These are phyloP conservation scores for Phyllotreta cruciferae DNA, from an alignment of 2,888 invertebrate genomes.

Conservation along the genomic window DNA sequence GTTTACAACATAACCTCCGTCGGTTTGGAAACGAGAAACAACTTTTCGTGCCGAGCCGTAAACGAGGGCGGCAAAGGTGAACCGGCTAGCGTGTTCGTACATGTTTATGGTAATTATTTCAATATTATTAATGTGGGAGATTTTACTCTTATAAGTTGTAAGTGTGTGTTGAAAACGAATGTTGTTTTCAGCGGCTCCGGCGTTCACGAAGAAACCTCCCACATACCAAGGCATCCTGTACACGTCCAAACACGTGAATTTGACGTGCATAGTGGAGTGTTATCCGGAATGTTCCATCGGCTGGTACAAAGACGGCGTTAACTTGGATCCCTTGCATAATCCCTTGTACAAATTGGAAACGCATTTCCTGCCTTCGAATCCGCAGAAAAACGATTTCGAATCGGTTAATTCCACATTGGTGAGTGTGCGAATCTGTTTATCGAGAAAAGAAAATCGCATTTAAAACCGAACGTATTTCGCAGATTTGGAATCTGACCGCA, in stretches of 20 bases:
- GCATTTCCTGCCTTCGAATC: slow-evolving; percentile 73
- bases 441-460: no score
- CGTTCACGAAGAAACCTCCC: slow-evolving; percentile 83
- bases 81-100: slow-evolving; percentile 71
- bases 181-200: slow-evolving; percentile 78
- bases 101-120: slow-evolving; percentile 69
- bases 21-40: slow-evolving; percentile 83
- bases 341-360: slow-evolving; percentile 74
- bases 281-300: slow-evolving; percentile 84
- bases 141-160: slow-evolving; percentile 12
- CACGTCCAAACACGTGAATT: slow-evolving; percentile 70
- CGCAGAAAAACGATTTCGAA: slow-evolving; percentile 85
- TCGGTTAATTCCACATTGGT: slow-evolving; percentile 87
- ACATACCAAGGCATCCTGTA: slow-evolving; percentile 83
- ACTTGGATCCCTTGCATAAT: slow-evolving; percentile 67
- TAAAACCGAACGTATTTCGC: slow-evolving; percentile 28
- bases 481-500: slow-evolving; percentile 86
- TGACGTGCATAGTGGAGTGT: slow-evolving; percentile 89
- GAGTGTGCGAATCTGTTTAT: slow-evolving; percentile 50
- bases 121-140: no score
- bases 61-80: slow-evolving; percentile 85
- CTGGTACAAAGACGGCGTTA: slow-evolving; percentile 82
- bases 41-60: slow-evolving; percentile 87
- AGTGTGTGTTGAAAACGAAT: not conserved
- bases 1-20: slow-evolving; percentile 85